phyloP scores from a whole-genome alignment of 2,113 vertebrate species.

The Trogon surrucura region DNA sequence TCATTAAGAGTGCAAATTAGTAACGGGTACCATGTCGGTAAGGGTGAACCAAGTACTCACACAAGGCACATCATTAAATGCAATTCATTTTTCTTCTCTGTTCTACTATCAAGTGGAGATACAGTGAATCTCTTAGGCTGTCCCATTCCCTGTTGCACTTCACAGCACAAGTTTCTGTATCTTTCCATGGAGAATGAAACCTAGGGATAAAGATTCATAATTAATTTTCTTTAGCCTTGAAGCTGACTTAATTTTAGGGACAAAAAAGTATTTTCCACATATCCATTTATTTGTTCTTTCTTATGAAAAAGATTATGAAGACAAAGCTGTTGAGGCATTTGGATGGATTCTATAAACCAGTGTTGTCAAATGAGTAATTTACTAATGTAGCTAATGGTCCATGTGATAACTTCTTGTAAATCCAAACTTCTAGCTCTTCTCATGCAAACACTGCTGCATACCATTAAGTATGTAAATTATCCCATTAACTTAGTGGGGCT shows the following conservation, averaged over 20 bases:
- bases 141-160: not conserved
- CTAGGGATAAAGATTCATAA: not conserved
- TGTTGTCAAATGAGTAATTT: not conserved
- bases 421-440: not conserved
- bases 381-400: not conserved
- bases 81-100: not conserved
- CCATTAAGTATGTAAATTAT: not conserved
- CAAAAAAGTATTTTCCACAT: not conserved
- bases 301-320: not conserved
- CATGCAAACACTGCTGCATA: not conserved
- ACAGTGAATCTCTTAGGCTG: not conserved
- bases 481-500: not conserved
- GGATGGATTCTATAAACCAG: not conserved
- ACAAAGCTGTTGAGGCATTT: not conserved
- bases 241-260: not conserved
- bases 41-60: not conserved
- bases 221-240: not conserved
- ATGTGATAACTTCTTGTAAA: not conserved
- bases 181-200: not conserved
- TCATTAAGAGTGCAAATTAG: not conserved
- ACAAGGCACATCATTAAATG: not conserved
- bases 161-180: not conserved
- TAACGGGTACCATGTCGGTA: not conserved
- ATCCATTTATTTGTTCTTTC: not conserved
- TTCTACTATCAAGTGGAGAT: not conserved